Conservation (phyloP, 2,888 invertebrate genomes). For the Epinotia ramella region DNA sequence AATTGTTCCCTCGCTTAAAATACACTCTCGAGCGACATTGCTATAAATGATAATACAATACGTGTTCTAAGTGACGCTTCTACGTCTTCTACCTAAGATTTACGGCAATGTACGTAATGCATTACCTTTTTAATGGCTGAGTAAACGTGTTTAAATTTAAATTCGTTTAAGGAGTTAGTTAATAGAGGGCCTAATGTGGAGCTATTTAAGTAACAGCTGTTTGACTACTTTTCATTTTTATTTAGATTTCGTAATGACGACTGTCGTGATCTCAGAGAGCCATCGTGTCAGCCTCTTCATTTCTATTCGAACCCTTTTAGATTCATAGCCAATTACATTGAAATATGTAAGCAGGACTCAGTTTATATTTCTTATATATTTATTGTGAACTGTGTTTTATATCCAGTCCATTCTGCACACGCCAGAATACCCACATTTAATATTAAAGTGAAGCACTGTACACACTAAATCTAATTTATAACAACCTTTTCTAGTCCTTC, state of each 20-base stretch:
- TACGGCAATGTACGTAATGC: constrained; percentile 55
- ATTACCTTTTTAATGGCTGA: constrained; percentile 60
- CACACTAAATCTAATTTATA: constrained; percentile 22
- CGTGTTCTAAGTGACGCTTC: constrained; percentile 60
- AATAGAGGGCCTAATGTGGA: constrained; percentile 36
- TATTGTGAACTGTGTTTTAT: neutral
- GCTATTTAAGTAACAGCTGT: constrained; percentile 42
- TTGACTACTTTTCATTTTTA: constrained; percentile 39
- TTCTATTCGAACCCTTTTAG: neutral
- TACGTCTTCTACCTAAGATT: constrained; percentile 62
- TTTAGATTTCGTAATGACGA: constrained; percentile 23
- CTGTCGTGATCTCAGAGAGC: constrained; percentile 14
- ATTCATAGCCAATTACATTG: neutral
- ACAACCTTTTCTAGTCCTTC: constrained; percentile 15
- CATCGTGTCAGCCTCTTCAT: neutral
- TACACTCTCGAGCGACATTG: constrained; percentile 67
- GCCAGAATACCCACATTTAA: neutral
- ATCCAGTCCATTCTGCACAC: neutral
- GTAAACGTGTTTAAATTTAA: constrained; percentile 56
- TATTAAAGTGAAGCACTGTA: neutral
- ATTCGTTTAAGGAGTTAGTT: constrained; percentile 51
- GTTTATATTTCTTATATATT: neutral
- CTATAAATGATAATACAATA: constrained; percentile 71
- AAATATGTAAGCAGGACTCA: neutral
- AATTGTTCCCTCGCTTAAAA: constrained; percentile 62